Percentiles rank a stretch among this genome's conserved stretches.
Conservation (phyloP, 2,113 vertebrate species). For the Phalacrocorax aristotelis region DNA sequence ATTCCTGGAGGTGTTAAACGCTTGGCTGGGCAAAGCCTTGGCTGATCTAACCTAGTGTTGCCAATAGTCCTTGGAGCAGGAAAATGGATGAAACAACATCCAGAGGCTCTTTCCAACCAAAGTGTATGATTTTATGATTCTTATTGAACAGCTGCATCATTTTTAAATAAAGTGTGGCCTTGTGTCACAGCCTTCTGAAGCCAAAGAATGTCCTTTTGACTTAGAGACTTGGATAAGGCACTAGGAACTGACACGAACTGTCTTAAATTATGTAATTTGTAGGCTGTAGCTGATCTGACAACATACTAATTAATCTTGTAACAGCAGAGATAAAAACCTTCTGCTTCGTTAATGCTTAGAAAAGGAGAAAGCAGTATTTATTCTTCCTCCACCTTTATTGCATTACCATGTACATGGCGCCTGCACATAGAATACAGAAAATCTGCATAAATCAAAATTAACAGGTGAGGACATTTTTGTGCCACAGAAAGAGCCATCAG, state of each 20-base stretch:
- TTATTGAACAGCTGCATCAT: background rate
- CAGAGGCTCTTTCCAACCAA: background rate
- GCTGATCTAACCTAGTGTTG: background rate
- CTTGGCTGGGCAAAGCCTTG: background rate
- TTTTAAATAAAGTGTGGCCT: background rate
- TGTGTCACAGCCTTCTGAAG: background rate
- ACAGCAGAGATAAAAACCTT: conserved; percentile 3
- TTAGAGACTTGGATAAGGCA: background rate
- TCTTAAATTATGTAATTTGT: conserved; percentile 15
- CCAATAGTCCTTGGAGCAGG: background rate
- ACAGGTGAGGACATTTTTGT: background rate
- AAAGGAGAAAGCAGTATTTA: conserved; percentile 1
- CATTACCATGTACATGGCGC: background rate
- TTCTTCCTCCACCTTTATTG: background rate
- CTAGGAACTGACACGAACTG: background rate
- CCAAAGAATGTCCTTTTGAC: background rate
- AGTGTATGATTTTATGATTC: background rate
- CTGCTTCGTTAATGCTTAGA: background rate
- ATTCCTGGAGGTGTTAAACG: background rate
- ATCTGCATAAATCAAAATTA: background rate
- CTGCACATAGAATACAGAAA: background rate
- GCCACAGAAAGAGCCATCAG: background rate
- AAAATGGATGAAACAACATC: background rate
- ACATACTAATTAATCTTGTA: conserved; percentile 22
- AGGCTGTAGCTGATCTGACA: background rate